These are phyloP conservation scores for Otis tarda DNA, from an alignment of 2,113 vertebrate species.

Conservation along the genomic window DNA sequence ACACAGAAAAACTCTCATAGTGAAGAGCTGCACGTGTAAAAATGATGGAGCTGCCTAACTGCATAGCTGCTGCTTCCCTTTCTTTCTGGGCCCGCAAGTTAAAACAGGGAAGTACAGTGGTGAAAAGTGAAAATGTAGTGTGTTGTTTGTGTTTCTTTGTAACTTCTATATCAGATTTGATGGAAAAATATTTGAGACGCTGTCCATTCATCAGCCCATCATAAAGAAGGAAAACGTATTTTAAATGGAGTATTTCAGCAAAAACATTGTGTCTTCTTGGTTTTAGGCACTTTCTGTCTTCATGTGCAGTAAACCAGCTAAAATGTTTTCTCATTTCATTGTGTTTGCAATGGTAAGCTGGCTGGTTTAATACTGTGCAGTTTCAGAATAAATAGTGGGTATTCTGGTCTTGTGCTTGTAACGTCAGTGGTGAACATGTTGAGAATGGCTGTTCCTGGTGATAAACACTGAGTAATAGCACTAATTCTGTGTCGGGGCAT, in stretches of 20 bases:
- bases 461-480: slow-evolving; percentile 53
- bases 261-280: not conserved
- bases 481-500: slow-evolving; percentile 48
- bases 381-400: slow-evolving; percentile 10
- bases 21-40: not conserved
- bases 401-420: not conserved
- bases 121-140: not conserved
- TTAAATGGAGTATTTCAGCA: not conserved
- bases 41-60: not conserved
- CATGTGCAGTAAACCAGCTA: not conserved
- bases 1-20: not conserved
- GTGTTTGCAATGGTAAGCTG: not conserved
- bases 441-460: slow-evolving; percentile 13
- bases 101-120: not conserved
- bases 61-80: not conserved
- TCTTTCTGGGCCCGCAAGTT: not conserved
- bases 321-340: not conserved
- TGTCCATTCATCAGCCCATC: not conserved
- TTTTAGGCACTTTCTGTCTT: not conserved
- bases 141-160: not conserved
- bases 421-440: slow-evolving; percentile 25
- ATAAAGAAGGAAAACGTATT: not conserved
- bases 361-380: not conserved
- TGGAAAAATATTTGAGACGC: not conserved
- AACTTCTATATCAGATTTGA: not conserved